These are phyloP conservation scores for Porites australiensis DNA, from an alignment of 64 coral and sea anemone genomes.

Conservation along the genomic window DNA sequence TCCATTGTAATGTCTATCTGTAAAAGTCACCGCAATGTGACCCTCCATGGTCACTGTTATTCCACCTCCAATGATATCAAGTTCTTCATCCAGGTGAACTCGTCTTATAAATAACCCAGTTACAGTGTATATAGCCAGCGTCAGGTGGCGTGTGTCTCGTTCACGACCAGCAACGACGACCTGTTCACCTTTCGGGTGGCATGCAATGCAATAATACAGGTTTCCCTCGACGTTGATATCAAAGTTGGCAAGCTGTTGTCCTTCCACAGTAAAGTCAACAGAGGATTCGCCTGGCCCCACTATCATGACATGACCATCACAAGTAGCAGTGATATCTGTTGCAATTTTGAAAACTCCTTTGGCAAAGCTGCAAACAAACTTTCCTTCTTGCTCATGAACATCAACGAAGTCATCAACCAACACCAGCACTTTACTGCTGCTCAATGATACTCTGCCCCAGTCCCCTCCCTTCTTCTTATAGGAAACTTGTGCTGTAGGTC, in stretches of 20 bases:
- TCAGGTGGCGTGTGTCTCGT: background rate
- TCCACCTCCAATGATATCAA: background rate
- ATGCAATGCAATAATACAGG: background rate
- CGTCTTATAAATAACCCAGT: background rate
- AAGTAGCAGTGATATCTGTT: conserved; percentile 15
- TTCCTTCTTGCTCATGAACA: conserved; percentile 5
- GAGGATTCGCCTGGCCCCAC: background rate
- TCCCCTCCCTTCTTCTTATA: background rate
- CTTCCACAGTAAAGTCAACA: conserved; percentile 48
- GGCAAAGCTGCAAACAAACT: conserved; percentile 3
- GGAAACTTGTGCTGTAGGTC: conserved; percentile 10
- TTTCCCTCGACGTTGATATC: background rate
- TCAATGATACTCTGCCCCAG: conserved; percentile 6
- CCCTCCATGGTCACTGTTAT: conserved; percentile 7
- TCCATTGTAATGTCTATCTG: too few species aligned
- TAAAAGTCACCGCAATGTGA: background rate
- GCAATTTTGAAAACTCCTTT: background rate
- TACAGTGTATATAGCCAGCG: conserved; percentile 7
- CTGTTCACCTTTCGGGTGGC: background rate
- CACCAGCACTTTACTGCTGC: conserved; percentile 17
- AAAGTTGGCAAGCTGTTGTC: conserved; percentile 6
- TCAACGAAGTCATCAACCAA: background rate
- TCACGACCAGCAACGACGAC: background rate
- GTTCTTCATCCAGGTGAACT: background rate
- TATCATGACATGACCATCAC: conserved; percentile 31